phyloP scores from a whole-genome alignment of 1,140 invertebrate genomes.

The Drepana arcuata region DNA sequence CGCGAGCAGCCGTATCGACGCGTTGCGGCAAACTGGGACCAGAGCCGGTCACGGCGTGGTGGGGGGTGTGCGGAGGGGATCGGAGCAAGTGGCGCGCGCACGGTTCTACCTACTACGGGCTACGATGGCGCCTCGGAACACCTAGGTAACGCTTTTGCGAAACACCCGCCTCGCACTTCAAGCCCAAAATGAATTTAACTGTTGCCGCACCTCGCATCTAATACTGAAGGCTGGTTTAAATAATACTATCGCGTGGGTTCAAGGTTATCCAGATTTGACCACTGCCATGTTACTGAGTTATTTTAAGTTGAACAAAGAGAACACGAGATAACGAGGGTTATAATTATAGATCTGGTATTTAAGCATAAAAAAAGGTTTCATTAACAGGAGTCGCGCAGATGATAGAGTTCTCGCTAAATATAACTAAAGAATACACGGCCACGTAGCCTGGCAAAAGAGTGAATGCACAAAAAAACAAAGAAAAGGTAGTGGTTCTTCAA shows the following conservation, averaged over 20 bases:
- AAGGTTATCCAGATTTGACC: conserved; percentile 45
- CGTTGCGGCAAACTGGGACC: conserved; percentile 61
- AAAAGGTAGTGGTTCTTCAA: background rate
- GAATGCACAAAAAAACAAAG: background rate
- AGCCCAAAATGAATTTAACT: conserved; percentile 43
- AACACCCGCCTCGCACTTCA: conserved; percentile 45
- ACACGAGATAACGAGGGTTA: background rate
- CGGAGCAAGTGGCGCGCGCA: conserved; percentile 60
- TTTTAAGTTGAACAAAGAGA: background rate
- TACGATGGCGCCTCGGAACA: conserved; percentile 60
- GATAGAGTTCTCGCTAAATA: background rate
- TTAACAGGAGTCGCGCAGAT: no score
- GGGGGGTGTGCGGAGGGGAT: conserved; percentile 37
- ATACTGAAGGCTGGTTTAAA: conserved; percentile 30
- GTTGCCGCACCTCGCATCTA: conserved; percentile 29
- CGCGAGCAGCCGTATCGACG: conserved; percentile 58
- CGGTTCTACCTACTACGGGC: conserved; percentile 57
- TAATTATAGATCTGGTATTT: background rate
- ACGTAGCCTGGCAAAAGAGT: no score
- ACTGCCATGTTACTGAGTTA: conserved; percentile 14
- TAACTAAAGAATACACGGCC: background rate
- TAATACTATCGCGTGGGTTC: conserved; percentile 45
- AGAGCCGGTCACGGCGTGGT: conserved; percentile 32
- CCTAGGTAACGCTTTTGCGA: conserved; percentile 62
- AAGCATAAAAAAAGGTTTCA: background rate